A percentile compares a stretch with the other conserved stretches of the same genome.
These are phyloP conservation scores for Neotoxoptera formosana DNA, from an alignment of 1,140 invertebrate species.

Conservation along the genomic window DNA sequence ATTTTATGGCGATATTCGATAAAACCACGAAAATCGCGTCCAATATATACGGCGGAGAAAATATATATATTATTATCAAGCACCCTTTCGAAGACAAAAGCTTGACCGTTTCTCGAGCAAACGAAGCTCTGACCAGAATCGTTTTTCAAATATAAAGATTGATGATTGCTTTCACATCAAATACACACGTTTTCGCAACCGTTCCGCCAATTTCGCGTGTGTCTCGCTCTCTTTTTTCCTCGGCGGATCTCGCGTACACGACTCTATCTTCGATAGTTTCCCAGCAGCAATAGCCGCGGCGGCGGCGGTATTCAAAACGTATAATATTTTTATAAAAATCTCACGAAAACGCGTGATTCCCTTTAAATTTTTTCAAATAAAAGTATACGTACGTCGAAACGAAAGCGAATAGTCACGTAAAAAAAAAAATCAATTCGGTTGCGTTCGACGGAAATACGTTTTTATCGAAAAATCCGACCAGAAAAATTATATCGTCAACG, in stretches of 20 bases:
- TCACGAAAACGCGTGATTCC: not conserved
- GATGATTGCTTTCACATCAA: slow-evolving; percentile 14
- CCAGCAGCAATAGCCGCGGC: too few species aligned
- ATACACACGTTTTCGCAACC: not conserved
- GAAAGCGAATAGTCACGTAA: not conserved
- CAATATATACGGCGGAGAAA: not conserved
- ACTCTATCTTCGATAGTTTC: not conserved
- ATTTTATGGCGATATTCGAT: not conserved
- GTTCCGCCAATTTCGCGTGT: not conserved
- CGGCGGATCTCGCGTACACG: not conserved
- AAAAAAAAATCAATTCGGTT: not conserved
- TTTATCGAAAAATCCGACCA: not conserved
- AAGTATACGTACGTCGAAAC: not conserved
- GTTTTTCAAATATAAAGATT: slow-evolving; percentile 3
- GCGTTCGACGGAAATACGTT: not conserved
- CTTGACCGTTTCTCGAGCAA: not conserved
- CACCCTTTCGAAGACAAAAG: not conserved
- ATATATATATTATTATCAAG: too few species aligned
- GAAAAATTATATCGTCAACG: not conserved
- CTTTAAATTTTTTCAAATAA: not conserved
- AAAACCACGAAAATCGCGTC: not conserved
- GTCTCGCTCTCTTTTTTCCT: not conserved
- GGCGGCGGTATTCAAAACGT: not conserved
- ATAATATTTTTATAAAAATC: not conserved
- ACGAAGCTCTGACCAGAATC: not conserved